Evolutionary conservation across 2,797 vertebrate genomes (phyloP), one percentile per base, ranked within the genome.

Genomic region (Numenius phaeopus): DNA sequence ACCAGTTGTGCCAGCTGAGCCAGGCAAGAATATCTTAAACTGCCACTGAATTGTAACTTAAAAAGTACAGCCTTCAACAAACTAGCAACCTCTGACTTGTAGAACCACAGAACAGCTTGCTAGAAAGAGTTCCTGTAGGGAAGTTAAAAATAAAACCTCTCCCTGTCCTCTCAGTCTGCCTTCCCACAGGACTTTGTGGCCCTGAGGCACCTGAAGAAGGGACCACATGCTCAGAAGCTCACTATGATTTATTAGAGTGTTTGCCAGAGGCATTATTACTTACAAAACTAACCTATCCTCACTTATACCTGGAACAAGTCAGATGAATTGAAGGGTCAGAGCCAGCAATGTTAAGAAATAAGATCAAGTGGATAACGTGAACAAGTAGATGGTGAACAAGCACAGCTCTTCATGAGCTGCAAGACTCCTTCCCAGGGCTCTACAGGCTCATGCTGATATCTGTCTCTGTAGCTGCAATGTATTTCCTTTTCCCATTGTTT

Each of bases 381-480:
- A 77, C 6, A 49, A 44, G 13, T 2, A n/a, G 27, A 70, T 30
- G 52, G 52, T 54, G 26, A 30, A 30, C 52, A 46, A 34, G 14
- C 18, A 50, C 32, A 39, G 17, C 3, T 49, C 14, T 69, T 39
- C 20, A 22, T 2, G 14, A 76, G 37, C 27, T 20, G 14, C 49
- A 30, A 17, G 12, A 70, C 19, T 61, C 15, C 46, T 55, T 62
- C 26, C 9, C 5, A 14, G 39, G 18, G 14, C 30, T 73, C 47
- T 37, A 14, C 22, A 14, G 30, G 20, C 26, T 61, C 2, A 0
- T 49, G 19, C 18, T 37, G 40, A 30, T 14, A 39, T 44, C 29
- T 50, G 21, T 24, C 42, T 32, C 37, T 42, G 29, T 6, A 44
- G 42, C 23, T 49, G 29, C 0, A 0, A 7, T 10, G 5, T 4